Conservation (phyloP, 2,888 invertebrate genomes). For the Patella caerulea region DNA sequence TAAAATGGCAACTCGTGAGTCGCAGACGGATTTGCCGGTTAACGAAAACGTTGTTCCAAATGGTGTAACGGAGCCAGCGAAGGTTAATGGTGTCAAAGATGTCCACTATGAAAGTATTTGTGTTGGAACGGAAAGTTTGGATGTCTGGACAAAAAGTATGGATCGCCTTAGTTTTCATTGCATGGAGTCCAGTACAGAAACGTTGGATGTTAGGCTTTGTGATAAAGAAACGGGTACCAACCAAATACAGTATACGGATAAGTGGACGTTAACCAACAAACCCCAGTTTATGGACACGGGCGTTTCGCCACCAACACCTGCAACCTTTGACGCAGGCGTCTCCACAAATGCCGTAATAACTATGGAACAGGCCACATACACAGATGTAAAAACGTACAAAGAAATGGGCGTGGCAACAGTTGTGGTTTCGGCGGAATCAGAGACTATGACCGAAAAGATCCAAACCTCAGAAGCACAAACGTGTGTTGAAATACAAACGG, state of each 20-base stretch:
- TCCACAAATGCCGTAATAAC: constrained; percentile 50
- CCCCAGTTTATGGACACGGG: constrained; percentile 58
- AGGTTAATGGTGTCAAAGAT: constrained; percentile 3
- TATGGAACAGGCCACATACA: constrained; percentile 61
- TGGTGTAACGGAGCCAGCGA: neutral
- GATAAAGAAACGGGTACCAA: constrained; percentile 57
- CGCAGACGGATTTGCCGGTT: neutral
- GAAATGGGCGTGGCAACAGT: constrained; percentile 54
- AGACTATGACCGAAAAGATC: constrained; percentile 58
- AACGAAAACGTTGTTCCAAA: neutral
- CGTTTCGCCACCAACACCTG: constrained; percentile 54
- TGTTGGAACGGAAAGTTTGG: constrained; percentile 12
- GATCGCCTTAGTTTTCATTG: constrained; percentile 21
- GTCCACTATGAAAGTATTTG: constrained; percentile 8
- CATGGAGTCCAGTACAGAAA: constrained; percentile 43
- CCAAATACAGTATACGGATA: constrained; percentile 43
- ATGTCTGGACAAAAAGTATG: constrained; percentile 1
- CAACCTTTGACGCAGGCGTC: constrained; percentile 54
- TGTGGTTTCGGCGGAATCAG: constrained; percentile 52
- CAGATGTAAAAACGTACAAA: constrained; percentile 47
- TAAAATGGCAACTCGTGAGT: neutral
- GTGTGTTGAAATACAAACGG: constrained; percentile 43
- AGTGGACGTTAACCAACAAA: constrained; percentile 57
- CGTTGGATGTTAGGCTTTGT: constrained; percentile 36
- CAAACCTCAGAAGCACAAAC: constrained; percentile 57